Evolutionary conservation across 2,888 invertebrate genomes (phyloP).

Genomic region (Polydrusus pterygomalis): DNA sequence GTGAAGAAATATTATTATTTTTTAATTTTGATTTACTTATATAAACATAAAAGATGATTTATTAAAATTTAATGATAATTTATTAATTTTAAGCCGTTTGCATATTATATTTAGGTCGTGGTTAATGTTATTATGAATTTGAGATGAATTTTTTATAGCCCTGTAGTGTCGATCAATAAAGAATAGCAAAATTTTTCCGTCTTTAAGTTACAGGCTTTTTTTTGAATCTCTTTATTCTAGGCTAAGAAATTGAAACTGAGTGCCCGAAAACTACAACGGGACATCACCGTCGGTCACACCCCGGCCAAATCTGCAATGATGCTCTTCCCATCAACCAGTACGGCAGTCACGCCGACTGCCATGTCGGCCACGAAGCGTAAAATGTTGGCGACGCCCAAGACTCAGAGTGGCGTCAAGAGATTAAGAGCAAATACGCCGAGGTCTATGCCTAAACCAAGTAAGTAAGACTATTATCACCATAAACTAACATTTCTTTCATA

Average conservation of each 20-base stretch:
- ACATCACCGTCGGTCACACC: slow-evolving; percentile 58
- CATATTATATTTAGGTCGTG: too few relatives aligned
- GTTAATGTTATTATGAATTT: too few relatives aligned
- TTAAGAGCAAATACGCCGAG: slow-evolving; percentile 30
- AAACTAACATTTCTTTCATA: too few relatives aligned
- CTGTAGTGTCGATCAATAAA: too few relatives aligned
- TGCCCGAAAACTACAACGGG: slow-evolving; percentile 73
- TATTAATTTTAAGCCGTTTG: too few relatives aligned
- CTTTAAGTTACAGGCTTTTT: not conserved
- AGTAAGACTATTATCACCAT: not conserved
- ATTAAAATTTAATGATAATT: too few relatives aligned
- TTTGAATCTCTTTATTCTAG: slow-evolving; percentile 21
- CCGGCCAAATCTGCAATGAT: slow-evolving; percentile 55
- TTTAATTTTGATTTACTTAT: too few relatives aligned
- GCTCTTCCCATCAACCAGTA: slow-evolving; percentile 57
- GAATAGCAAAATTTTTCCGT: too few relatives aligned
- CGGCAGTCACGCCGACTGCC: slow-evolving; percentile 34
- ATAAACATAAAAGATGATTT: too few relatives aligned
- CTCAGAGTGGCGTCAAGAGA: slow-evolving; percentile 45
- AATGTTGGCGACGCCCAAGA: slow-evolving; percentile 49
- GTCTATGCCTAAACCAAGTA: slow-evolving; percentile 39
- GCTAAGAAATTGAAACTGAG: slow-evolving; percentile 72
- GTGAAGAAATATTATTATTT: too few relatives aligned
- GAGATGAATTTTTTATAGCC: too few relatives aligned
- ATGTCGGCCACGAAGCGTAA: slow-evolving; percentile 54